These are phyloP conservation scores for Monomorium pharaonis DNA, from an alignment of 1,140 invertebrate species.

Conservation along the genomic window DNA sequence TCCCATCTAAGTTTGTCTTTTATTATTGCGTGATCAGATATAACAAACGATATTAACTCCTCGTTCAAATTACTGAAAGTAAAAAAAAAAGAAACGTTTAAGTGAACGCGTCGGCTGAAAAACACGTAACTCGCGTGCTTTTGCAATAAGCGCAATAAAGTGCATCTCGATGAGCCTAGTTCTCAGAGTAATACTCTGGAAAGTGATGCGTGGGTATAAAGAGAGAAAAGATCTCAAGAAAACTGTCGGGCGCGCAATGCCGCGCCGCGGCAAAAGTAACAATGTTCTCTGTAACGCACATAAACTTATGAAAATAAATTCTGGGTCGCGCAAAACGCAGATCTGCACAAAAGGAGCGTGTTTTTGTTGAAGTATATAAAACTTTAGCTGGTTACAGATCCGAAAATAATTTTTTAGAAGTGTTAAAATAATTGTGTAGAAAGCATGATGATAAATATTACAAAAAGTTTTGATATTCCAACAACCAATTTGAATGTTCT, in stretches of 20 bases:
- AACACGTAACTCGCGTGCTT: neutral
- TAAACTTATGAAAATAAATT: constrained; percentile 21
- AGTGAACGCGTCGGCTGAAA: constrained; percentile 1
- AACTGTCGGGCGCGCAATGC: neutral
- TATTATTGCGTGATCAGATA: neutral
- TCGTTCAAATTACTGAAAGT: neutral
- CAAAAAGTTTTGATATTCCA: too few relatives aligned
- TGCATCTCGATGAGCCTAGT: constrained; percentile 35
- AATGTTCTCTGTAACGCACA: neutral
- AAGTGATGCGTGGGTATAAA: constrained; percentile 49
- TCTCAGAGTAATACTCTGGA: constrained; percentile 40
- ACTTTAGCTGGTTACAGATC: too few relatives aligned
- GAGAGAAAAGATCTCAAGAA: constrained; percentile 38
- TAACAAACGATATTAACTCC: neutral
- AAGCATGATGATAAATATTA: too few relatives aligned
- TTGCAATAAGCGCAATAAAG: constrained; percentile 29
- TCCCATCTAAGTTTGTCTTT: neutral
- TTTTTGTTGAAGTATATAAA: too few relatives aligned
- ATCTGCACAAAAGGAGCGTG: too few relatives aligned
- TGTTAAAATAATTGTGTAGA: too few relatives aligned
- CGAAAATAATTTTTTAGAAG: too few relatives aligned
- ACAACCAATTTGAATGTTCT: too few relatives aligned
- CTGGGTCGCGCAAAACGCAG: neutral
- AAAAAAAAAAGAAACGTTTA: neutral
- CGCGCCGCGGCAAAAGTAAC: neutral